phyloP scores from a whole-genome alignment of 2,113 vertebrate genomes.

The Oncorhynchus kisutch region DNA sequence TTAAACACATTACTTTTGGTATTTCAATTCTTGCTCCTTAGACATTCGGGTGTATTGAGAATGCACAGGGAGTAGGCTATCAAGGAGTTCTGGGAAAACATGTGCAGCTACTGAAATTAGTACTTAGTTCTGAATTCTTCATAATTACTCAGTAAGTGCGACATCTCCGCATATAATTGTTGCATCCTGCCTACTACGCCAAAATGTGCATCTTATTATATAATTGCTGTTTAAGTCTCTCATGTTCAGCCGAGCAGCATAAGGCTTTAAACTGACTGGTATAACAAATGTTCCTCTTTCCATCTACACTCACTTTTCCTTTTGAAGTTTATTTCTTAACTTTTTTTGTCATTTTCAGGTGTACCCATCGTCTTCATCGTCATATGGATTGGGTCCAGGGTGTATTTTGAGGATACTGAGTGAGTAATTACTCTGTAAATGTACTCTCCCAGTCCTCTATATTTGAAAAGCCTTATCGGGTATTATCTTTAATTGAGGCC shows the following conservation, averaged over 20 bases:
- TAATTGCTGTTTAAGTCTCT: too few relatives aligned
- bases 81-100: not conserved
- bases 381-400: slow-evolving; percentile 82
- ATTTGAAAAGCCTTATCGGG: not conserved
- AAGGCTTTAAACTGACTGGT: not conserved
- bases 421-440: slow-evolving; percentile 64
- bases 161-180: not conserved
- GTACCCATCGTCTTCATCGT: slow-evolving; percentile 83
- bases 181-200: too few relatives aligned
- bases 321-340: slow-evolving; percentile 4
- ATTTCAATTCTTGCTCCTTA: not conserved
- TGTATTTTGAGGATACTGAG: slow-evolving; percentile 90
- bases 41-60: not conserved
- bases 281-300: not conserved
- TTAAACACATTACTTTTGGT: not conserved
- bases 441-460: not conserved
- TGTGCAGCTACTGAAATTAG: not conserved
- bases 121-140: not conserved
- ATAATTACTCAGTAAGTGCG: not conserved
- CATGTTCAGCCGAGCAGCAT: not conserved
- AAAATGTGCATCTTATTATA: not conserved
- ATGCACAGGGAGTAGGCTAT: not conserved
- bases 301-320: not conserved
- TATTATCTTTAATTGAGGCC: not conserved
- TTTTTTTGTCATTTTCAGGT: slow-evolving; percentile 67